phyloP scores from a whole-genome alignment of 2,888 invertebrate genomes.

The Aquatica leii region DNA sequence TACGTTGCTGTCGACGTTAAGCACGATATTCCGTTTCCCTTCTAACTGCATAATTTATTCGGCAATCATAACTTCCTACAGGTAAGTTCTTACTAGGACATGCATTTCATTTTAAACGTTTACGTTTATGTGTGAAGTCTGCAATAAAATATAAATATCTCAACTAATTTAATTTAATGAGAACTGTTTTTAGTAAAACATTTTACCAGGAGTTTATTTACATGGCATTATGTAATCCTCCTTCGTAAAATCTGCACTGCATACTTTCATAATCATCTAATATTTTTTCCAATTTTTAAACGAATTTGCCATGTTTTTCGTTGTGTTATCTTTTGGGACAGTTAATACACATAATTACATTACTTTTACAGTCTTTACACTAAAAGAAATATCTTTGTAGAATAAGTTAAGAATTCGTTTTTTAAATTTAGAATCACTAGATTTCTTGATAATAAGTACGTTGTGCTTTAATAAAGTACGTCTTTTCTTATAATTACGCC shows the following conservation, averaged over 20 bases:
- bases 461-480: no score
- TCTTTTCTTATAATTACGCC: no score
- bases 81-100: background rate
- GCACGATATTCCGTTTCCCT: no score
- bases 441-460: no score
- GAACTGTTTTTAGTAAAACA: background rate
- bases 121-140: background rate
- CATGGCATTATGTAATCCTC: background rate
- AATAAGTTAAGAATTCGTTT: no score
- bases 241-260: background rate
- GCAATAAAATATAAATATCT: background rate
- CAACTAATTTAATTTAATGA: background rate
- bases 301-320: background rate
- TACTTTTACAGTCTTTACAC: no score
- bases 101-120: background rate
- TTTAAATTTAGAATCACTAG: no score
- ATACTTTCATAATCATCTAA: background rate
- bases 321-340: background rate
- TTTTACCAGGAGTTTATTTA: background rate
- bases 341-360: no score
- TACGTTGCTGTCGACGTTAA: no score
- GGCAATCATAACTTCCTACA: background rate
- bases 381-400: no score
- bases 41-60: no score
- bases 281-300: background rate